Percentiles rank a stretch among this genome's conserved stretches.
Evolutionary conservation across 2,888 invertebrate species (phyloP).

Genomic region (Ariolimax columbianus): DNA sequence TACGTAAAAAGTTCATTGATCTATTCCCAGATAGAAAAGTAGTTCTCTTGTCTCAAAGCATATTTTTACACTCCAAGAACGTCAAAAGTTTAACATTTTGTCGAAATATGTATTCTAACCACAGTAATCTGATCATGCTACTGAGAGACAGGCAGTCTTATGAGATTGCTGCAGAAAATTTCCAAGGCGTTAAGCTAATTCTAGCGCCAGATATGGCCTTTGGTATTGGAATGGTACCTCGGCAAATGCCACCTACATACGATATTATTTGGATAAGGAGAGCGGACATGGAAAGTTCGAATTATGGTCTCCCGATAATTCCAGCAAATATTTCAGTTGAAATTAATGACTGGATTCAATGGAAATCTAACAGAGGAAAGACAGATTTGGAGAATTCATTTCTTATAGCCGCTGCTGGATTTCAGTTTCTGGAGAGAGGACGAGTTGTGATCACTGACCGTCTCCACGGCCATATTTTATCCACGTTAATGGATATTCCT

Average conservation of each 20-base stretch:
- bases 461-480: slow-evolving; percentile 56
- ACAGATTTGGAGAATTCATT: slow-evolving; percentile 50
- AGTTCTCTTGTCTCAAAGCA: slow-evolving; percentile 54
- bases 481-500: slow-evolving; percentile 25
- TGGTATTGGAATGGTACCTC: slow-evolving; percentile 48
- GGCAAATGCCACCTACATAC: slow-evolving; percentile 54
- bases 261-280: slow-evolving; percentile 58
- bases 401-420: slow-evolving; percentile 51
- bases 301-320: slow-evolving; percentile 32
- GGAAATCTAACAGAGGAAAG: slow-evolving; percentile 41
- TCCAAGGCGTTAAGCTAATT: slow-evolving; percentile 45
- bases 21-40: slow-evolving; percentile 34
- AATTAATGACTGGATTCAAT: slow-evolving; percentile 52
- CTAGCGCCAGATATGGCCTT: slow-evolving; percentile 47
- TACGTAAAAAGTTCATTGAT: slow-evolving; percentile 32
- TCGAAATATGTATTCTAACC: slow-evolving; percentile 32
- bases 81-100: background rate
- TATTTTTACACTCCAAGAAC: background rate
- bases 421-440: slow-evolving; percentile 57
- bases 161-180: slow-evolving; percentile 30
- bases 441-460: slow-evolving; percentile 58
- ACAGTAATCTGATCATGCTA: slow-evolving; percentile 44
- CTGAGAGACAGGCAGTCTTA: slow-evolving; percentile 52
- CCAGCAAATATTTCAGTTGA: slow-evolving; percentile 41
- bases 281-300: slow-evolving; percentile 48